Evolutionary conservation across 2,113 vertebrate genomes (phyloP), one percentile per base, ranked within the genome.

Genomic region (Numenius arquata): DNA sequence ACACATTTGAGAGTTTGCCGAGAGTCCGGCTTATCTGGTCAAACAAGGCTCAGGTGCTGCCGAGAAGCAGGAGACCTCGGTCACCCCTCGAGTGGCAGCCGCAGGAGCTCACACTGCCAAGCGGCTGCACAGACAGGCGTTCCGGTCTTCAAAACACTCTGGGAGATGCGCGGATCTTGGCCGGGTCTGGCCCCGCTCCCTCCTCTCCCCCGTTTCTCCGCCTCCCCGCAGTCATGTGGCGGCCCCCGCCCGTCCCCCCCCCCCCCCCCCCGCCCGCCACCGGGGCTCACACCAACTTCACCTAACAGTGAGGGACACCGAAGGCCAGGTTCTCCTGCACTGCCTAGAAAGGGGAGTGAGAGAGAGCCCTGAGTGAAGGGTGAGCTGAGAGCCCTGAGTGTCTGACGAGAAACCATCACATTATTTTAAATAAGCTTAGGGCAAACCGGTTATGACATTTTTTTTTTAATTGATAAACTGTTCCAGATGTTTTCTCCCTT

Each of bases 151-250:
- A 71, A 61, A 86, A 68, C 34, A 36, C 8, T 67, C 90, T 36
- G 80, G 52, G 66, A 94, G 95, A 93, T 68, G 89, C 29, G 27
- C 14, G 17, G 45, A 88, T 74, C 72, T 66, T 8, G 32, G 55
- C 66, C 75, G 81, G 79, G 74, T 93, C 83, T 85, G 95, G 96
- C 73, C 92, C 94, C 61, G 36, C 72, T 83, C 89, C 94, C 93
- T 88, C 85, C 90, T 85, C 80, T 86, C 78, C 47, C 80, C 66
- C 12, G 29, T 76, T 95, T 92, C 96, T 79, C 85, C 94, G 79
- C 95, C 97, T 97, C 90, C 94, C 71, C 19, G 8, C 76, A 15
- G 70, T 95, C 95, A 95, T 97, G 98, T 97, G 97, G 93, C 47
- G 93, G 78, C 84, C 87, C 95, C 88, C 90, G 56, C 93, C 91